These are phyloP conservation scores for Leptinotarsa rubiginosa DNA, from an alignment of 2,888 invertebrate species.

Conservation along the genomic window DNA sequence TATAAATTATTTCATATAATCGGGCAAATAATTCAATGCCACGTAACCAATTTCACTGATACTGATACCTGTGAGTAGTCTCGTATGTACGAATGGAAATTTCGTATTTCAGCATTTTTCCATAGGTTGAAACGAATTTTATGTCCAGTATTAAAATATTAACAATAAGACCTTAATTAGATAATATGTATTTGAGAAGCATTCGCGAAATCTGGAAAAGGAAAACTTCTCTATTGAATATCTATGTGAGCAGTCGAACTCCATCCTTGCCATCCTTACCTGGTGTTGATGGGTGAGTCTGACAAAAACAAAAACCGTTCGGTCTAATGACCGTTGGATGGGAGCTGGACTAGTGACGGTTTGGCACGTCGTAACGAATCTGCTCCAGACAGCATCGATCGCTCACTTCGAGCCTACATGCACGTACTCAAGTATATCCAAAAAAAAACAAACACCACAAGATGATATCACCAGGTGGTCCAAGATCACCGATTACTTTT, in stretches of 20 bases:
- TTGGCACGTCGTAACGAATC: constrained; percentile 46
- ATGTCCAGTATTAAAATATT: too few relatives aligned
- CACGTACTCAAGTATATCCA: constrained; percentile 44
- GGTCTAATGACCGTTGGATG: constrained; percentile 50
- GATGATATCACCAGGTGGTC: constrained; percentile 38
- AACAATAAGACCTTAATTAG: too few relatives aligned
- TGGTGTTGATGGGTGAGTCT: constrained; percentile 57
- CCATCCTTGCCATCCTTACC: constrained; percentile 52
- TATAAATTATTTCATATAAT: too few relatives aligned
- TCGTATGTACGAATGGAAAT: too few relatives aligned
- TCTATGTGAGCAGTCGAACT: neutral
- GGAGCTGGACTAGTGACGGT: constrained; percentile 55
- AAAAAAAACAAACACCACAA: constrained; percentile 31
- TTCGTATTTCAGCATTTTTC: too few relatives aligned
- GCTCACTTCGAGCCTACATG: constrained; percentile 54
- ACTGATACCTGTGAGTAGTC: too few relatives aligned
- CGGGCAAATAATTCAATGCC: too few relatives aligned
- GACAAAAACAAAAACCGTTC: constrained; percentile 38
- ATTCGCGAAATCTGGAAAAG: too few relatives aligned
- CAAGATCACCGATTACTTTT: constrained; percentile 27
- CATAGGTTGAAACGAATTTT: too few relatives aligned
- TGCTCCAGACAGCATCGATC: constrained; percentile 62
- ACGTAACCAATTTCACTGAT: too few relatives aligned
- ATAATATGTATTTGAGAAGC: too few relatives aligned
- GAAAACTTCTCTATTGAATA: too few relatives aligned